Base-by-base conservation (phyloP, 2,797 vertebrate species). In the Esox lucius region DNA sequence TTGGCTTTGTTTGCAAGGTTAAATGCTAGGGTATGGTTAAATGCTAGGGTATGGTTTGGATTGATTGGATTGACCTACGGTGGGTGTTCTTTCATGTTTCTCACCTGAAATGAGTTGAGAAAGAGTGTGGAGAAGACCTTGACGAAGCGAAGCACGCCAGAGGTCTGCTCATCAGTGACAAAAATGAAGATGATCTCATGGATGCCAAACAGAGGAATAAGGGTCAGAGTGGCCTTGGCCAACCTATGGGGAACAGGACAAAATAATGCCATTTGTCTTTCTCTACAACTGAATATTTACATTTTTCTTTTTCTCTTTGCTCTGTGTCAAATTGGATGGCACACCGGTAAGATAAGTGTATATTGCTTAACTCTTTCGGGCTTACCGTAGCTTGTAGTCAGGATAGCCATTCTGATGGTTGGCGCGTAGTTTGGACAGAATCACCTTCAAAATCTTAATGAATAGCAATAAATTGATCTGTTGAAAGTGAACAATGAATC, bases 391-490 rank as follows among this genome's bases (percentile, higher is more conserved):
- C 69, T 96, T 96, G 83, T 95, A 96, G 86, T 95, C 90, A 0
- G 94, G 88, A 0, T 94, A 96, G 71, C 88, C 90, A 65, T 89
- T 94, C 79, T 95, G 94, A 83, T 92, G 94, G 85, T 87, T 94
- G 79, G 94, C 94, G 13, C 93, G 85, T 69, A 96, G 88, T 77
- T 96, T 96, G 79, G 94, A 95, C 70, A 95, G 84, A 83, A 96
- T 94, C 71, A 96, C 92, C 75, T 94, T 94, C 61, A 96, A 85
- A 79, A 96, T 95, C 87, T 94, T 87, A 84, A 93, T 89, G 85
- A 96, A 95, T 87, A 96, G 95, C 80, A 96, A 68, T 77, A 96
- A 93, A 86, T 95, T 95, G 83, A 96, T 90, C 95, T 96, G 87
- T 85, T 77, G 72, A 80, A 70, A 2, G 51, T 33, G 22, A 5